phyloP scores from a whole-genome alignment of 1,140 invertebrate genomes.

The silkworm (Bombyx mori) region DNA sequence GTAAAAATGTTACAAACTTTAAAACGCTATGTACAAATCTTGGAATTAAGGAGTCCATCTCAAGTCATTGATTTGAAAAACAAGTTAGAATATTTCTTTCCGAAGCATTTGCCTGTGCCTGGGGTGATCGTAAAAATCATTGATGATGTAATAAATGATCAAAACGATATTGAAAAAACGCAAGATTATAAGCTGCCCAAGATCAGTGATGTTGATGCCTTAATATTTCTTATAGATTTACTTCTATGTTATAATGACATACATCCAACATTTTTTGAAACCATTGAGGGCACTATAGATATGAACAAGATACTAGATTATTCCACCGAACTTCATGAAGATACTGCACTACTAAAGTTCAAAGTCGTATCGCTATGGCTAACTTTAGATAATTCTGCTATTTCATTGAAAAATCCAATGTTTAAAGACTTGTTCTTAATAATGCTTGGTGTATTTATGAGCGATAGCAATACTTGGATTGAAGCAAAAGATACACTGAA shows the following conservation, averaged over 20 bases:
- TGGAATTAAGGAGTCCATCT: slow-evolving; percentile 37
- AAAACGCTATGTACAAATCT: slow-evolving; percentile 51
- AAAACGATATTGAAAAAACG: slow-evolving; percentile 17
- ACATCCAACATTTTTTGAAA: slow-evolving; percentile 65
- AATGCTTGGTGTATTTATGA: slow-evolving; percentile 72
- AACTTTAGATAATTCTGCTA: slow-evolving; percentile 69
- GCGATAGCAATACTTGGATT: slow-evolving; percentile 53
- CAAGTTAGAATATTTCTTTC: slow-evolving; percentile 60
- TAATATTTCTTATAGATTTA: slow-evolving; percentile 70
- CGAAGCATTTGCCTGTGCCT: slow-evolving; percentile 70
- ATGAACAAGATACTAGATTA: slow-evolving; percentile 64
- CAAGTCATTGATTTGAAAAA: slow-evolving; percentile 52
- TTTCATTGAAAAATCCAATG: slow-evolving; percentile 71
- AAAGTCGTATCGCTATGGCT: slow-evolving; percentile 78
- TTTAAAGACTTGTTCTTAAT: slow-evolving; percentile 74
- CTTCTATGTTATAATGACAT: slow-evolving; percentile 71
- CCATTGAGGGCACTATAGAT: slow-evolving; percentile 56
- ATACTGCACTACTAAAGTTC: slow-evolving; percentile 72
- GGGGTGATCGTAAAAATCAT: slow-evolving; percentile 66
- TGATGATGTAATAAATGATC: slow-evolving; percentile 42
- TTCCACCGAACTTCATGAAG: slow-evolving; percentile 37
- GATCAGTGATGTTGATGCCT: slow-evolving; percentile 45
- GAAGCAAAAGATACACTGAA: slow-evolving; percentile 61
- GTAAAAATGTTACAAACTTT: slow-evolving; percentile 64
- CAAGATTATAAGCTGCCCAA: slow-evolving; percentile 44